Conservation (phyloP, 2,113 vertebrate genomes). For the Takifugu flavidus region DNA sequence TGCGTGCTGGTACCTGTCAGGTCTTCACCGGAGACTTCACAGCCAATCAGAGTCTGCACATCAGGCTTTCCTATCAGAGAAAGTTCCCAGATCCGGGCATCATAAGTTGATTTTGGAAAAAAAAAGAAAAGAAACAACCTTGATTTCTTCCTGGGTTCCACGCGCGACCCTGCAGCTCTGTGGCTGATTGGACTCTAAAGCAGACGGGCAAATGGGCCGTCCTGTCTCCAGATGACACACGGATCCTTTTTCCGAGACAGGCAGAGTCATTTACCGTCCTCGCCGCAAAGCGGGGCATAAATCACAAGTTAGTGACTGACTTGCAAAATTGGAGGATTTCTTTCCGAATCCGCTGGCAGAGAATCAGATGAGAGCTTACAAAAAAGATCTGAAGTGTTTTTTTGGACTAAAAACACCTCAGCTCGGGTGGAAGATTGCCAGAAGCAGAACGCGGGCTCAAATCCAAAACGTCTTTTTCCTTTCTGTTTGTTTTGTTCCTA, state of each 20-base stretch:
- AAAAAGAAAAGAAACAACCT: background rate
- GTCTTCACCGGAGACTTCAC: too few relatives aligned
- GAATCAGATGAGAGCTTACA: constrained; percentile 1
- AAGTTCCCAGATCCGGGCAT: constrained; percentile 10
- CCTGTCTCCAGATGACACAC: constrained; percentile 7
- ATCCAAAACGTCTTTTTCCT: constrained; percentile 20
- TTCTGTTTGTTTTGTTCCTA: constrained; percentile 9
- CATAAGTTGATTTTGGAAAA: constrained; percentile 15
- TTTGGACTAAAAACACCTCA: background rate
- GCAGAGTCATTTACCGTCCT: constrained; percentile 4
- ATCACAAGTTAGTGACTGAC: constrained; percentile 14
- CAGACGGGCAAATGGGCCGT: constrained; percentile 22
- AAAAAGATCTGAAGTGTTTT: constrained; percentile 32
- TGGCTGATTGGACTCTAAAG: constrained; percentile 47
- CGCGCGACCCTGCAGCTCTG: constrained; percentile 7
- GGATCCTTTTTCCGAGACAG: constrained; percentile 1
- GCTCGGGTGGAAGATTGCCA: constrained; percentile 29
- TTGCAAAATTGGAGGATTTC: constrained; percentile 3
- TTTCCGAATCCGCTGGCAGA: constrained; percentile 4
- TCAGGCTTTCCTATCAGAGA: constrained; percentile 17
- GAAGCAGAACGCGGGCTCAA: constrained; percentile 14
- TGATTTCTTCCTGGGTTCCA: constrained; percentile 34
- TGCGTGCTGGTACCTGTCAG: too few relatives aligned
- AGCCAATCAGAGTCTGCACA: background rate
- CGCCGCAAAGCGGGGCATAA: constrained; percentile 20